Conservation (phyloP, 1,140 invertebrate species). For the Scaptomyza graminum region DNA sequence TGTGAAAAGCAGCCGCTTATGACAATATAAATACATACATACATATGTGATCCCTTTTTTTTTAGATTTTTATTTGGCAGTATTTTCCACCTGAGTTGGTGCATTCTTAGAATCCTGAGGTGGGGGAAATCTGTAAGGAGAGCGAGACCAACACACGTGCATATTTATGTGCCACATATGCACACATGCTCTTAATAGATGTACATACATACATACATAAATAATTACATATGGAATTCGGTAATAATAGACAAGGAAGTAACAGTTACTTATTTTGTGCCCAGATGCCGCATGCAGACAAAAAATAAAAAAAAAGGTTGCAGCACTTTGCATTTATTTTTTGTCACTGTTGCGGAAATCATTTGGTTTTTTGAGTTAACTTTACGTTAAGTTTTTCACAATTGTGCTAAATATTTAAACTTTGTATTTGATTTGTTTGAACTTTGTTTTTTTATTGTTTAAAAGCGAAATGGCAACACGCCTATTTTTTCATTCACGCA, state of each 20-base stretch:
- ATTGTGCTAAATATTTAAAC: conserved; percentile 40
- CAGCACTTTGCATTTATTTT: conserved; percentile 25
- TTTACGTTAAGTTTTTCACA: conserved; percentile 13
- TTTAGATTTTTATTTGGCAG: conserved; percentile 19
- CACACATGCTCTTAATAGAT: background rate
- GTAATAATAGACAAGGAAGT: conserved; percentile 36
- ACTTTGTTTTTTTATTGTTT: conserved; percentile 35
- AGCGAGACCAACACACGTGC: conserved; percentile 15
- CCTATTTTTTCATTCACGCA: conserved; percentile 67
- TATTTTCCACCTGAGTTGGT: conserved; percentile 19
- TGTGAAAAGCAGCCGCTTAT: conserved; percentile 40
- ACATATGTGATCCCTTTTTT: conserved; percentile 38
- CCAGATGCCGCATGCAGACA: conserved; percentile 36
- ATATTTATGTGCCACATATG: conserved; percentile 4
- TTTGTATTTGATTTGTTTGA: conserved; percentile 51
- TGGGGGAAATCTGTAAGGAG: background rate
- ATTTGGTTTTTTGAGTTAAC: conserved; percentile 22
- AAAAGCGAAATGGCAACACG: conserved; percentile 64
- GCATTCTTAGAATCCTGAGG: conserved; percentile 9
- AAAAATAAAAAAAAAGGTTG: conserved; percentile 35
- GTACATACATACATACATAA: background rate
- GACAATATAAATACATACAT: no score
- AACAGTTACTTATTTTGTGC: conserved; percentile 38
- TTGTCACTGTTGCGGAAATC: conserved; percentile 11
- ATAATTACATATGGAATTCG: conserved; percentile 1